phyloP scores from a whole-genome alignment of 2,113 vertebrate species.

The Galeopterus variegatus region DNA sequence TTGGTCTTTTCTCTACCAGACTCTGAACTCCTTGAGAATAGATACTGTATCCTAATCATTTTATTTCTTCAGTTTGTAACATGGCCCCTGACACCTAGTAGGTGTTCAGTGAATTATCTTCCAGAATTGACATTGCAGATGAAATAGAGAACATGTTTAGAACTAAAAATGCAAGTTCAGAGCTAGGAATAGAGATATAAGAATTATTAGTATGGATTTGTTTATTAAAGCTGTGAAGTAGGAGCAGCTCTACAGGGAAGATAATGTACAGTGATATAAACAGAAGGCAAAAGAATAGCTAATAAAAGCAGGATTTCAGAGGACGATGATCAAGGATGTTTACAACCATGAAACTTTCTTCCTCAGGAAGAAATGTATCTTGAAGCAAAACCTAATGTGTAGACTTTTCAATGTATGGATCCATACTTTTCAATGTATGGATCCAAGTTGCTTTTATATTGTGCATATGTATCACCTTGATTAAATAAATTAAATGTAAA shows the following conservation, averaged over 20 bases:
- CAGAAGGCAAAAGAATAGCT: not conserved
- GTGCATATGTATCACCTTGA: not conserved
- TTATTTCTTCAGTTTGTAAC: not conserved
- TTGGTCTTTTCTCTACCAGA: not conserved
- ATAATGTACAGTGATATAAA: not conserved
- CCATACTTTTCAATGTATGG: not conserved
- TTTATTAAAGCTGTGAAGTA: not conserved
- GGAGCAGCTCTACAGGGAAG: not conserved
- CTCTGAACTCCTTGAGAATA: not conserved
- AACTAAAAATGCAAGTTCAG: not conserved
- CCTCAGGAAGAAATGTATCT: not conserved
- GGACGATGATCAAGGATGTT: not conserved
- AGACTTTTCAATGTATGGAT: not conserved
- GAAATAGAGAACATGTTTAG: not conserved
- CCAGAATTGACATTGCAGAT: not conserved
- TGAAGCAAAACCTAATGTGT: not conserved
- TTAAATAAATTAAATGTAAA: not conserved
- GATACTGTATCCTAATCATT: not conserved
- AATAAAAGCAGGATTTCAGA: not conserved
- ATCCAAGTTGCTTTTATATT: not conserved
- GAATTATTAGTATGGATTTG: not conserved
- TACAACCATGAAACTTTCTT: not conserved
- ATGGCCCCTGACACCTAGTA: not conserved
- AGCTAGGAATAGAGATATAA: not conserved
- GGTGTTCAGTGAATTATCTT: not conserved